Evolutionary conservation across 2,797 vertebrate genomes (phyloP).

Genomic region (Rhabdomys pumilio): DNA sequence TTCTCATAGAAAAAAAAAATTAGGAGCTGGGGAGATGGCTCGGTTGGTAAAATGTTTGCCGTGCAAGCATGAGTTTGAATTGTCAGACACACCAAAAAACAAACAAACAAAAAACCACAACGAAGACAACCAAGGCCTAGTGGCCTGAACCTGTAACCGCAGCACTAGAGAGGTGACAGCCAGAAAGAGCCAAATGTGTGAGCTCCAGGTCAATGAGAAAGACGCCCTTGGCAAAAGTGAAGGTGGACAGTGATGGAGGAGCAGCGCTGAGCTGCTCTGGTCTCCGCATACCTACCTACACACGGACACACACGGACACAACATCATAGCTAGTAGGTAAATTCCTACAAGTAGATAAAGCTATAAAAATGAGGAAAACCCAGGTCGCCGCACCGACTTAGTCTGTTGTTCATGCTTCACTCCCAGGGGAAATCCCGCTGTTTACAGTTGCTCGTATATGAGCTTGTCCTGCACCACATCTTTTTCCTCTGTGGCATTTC

Average conservation of each 20-base stretch:
- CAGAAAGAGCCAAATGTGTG: background rate
- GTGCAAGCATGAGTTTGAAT: background rate
- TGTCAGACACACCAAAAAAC: background rate
- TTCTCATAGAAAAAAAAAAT: conserved; percentile 25
- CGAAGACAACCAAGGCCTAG: background rate
- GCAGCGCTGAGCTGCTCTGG: background rate
- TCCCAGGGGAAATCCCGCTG: background rate
- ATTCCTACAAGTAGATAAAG: conserved; percentile 28
- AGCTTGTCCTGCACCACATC: background rate
- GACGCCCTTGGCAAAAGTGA: background rate
- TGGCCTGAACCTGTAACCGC: background rate
- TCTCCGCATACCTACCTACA: background rate
- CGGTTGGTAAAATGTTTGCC: background rate
- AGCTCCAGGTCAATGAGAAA: background rate
- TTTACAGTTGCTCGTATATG: conserved; percentile 33
- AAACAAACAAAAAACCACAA: background rate
- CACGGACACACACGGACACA: background rate
- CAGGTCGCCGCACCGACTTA: background rate
- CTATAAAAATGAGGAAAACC: background rate
- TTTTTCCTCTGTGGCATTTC: conserved; percentile 52
- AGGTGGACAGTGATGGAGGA: background rate
- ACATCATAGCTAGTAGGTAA: background rate
- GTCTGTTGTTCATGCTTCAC: background rate
- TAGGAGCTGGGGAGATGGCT: background rate
- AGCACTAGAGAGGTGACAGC: background rate